Conservation (phyloP, 2,113 vertebrate genomes). For the Ahaetulla prasina region DNA sequence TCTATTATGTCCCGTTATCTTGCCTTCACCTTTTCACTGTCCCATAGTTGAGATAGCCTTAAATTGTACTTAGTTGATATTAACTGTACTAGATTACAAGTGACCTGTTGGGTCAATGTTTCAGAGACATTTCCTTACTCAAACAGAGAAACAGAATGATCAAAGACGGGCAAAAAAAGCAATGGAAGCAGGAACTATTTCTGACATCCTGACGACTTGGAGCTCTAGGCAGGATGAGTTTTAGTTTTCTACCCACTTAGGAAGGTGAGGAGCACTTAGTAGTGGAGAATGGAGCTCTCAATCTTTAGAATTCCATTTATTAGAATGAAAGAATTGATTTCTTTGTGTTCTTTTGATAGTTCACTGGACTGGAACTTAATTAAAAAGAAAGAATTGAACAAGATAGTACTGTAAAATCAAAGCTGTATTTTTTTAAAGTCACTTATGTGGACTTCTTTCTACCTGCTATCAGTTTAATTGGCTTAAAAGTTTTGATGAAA, state of each 20-base stretch:
- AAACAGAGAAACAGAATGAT: neutral
- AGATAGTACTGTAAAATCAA: neutral
- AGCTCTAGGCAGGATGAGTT: neutral
- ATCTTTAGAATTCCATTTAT: neutral
- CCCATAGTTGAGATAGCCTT: neutral
- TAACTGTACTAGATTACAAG: neutral
- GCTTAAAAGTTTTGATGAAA: constrained; percentile 65
- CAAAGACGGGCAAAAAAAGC: neutral
- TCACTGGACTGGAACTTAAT: neutral
- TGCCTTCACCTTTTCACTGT: neutral
- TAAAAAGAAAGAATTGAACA: neutral
- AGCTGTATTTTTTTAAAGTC: neutral
- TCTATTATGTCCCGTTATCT: neutral
- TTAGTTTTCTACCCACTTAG: neutral
- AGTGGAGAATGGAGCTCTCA: neutral
- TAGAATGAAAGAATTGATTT: neutral
- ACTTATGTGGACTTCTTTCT: constrained; percentile 50
- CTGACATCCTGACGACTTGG: neutral
- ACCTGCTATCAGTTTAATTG: constrained; percentile 58
- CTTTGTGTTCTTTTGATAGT: neutral
- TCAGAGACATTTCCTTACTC: neutral
- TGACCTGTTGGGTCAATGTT: neutral
- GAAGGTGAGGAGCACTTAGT: neutral
- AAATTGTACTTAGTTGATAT: neutral
- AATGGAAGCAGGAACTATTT: neutral